Evolutionary conservation across 2,797 vertebrate genomes (phyloP), one percentile per base, ranked within the genome.

Genomic region (Myotis myotis): DNA sequence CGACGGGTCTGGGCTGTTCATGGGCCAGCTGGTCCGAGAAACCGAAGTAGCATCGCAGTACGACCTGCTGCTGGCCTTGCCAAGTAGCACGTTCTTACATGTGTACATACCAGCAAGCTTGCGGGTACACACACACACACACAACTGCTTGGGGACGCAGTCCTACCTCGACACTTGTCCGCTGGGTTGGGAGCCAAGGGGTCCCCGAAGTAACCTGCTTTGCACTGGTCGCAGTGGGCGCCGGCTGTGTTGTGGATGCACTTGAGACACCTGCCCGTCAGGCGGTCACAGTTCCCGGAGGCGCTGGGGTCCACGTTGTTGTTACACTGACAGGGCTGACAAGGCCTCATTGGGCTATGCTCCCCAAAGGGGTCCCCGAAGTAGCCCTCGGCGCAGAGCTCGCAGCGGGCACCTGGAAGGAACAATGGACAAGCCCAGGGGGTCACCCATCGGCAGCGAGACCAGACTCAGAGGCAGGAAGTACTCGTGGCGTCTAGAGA

Each of bases 351-450:
- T 6, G 97, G 90, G 1, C 98, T 98, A 2, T 10, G 87, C 5
- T 97, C 95, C 13, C 99, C 98, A 0, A 75, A 92, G 0, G 99
- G 99, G 71, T 99, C 98, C 15, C 99, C 99, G 33, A 99, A 98
- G 75, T 99, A 99, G 30, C 99, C 99, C 0, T 99, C 98, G 0
- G 97, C 98, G 97, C 99, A 99, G 89, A 98, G 96, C 53, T 99
- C 98, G 8, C 99, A 99, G 89, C 51, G 98, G 94, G 96, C 74
- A 25, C 99, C 99, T 99, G 96, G 36, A 68, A 94, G 57, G 11
- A 66, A 95, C 55, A 62, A 25, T 0, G 12, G 12, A 72, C 68
- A 62, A 11, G 53, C 12, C 33, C 10, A 9, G 13, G 75, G 47
- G 6, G 51, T 6, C 70, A 55, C 12, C 23, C 3, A 2, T 0